Conservation (phyloP, 2,888 invertebrate genomes). For the Drosophila austrosaltans region DNA sequence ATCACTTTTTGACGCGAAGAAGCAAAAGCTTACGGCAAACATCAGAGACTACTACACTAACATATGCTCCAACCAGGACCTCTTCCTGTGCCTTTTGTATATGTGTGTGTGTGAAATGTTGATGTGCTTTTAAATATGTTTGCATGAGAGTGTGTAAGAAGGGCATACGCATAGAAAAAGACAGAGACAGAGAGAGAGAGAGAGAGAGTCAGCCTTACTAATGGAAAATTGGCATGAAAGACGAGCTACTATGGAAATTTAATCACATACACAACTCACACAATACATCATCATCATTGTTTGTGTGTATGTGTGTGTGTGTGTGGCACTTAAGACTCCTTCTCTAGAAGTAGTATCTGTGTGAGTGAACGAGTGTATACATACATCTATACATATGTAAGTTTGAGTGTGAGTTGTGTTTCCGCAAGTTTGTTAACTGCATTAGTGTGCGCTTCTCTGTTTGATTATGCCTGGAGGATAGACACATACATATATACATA, state of each 20-base stretch:
- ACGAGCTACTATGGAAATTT: slow-evolving; percentile 79
- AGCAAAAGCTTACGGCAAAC: slow-evolving; percentile 56
- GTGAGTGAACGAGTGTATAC: slow-evolving; percentile 24
- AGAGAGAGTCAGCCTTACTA: slow-evolving; percentile 47
- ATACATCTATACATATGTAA: slow-evolving; percentile 19
- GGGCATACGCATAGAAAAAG: slow-evolving; percentile 30
- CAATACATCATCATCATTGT: slow-evolving; percentile 78
- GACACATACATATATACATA: slow-evolving; percentile 31
- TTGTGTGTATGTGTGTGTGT: slow-evolving; percentile 40
- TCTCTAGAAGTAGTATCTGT: slow-evolving; percentile 49
- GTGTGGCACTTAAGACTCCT: slow-evolving; percentile 66
- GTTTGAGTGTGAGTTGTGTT: slow-evolving; percentile 47
- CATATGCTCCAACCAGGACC: slow-evolving; percentile 34
- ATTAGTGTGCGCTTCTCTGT: slow-evolving; percentile 73
- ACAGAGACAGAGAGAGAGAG: slow-evolving; percentile 12
- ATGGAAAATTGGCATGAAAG: slow-evolving; percentile 80
- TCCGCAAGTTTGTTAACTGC: slow-evolving; percentile 78
- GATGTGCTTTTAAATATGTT: slow-evolving; percentile 71
- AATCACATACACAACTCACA: slow-evolving; percentile 78
- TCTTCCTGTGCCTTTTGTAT: slow-evolving; percentile 12
- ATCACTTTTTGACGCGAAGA: slow-evolving; percentile 71
- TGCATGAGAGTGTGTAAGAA: slow-evolving; percentile 26
- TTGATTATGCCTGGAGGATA: slow-evolving; percentile 73
- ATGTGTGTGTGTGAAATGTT: slow-evolving; percentile 31
- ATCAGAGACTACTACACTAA: slow-evolving; percentile 39